Evolutionary conservation across 2,888 invertebrate genomes (phyloP).

Genomic region (Pyrochroa serraticornis): DNA sequence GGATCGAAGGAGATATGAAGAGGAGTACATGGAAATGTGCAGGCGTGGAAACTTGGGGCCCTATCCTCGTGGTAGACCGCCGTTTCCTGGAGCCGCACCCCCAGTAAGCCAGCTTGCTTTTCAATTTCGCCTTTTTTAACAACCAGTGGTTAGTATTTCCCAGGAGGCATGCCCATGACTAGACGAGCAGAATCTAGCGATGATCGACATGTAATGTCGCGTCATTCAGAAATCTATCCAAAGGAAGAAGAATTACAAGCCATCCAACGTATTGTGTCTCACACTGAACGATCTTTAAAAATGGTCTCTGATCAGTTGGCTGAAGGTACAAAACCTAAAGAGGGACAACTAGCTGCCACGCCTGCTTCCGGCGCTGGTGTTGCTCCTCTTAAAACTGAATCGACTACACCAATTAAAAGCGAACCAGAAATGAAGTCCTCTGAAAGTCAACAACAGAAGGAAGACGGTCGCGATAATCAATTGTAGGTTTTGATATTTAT

Average conservation of each 20-base stretch:
- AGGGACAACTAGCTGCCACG: conserved; percentile 36
- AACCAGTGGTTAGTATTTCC: conserved; percentile 58
- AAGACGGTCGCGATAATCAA: conserved; percentile 83
- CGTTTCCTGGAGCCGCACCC: conserved; percentile 57
- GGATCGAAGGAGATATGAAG: conserved; percentile 76
- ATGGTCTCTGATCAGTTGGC: conserved; percentile 89
- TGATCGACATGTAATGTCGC: conserved; percentile 92
- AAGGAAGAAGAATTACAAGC: conserved; percentile 86
- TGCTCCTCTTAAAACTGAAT: conserved; percentile 7
- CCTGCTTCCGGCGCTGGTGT: conserved; percentile 22
- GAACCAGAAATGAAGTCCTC: conserved; percentile 47
- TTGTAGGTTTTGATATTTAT: conserved; percentile 62
- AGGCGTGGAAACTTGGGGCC: conserved; percentile 69
- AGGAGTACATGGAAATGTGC: conserved; percentile 77
- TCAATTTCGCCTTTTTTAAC: not conserved
- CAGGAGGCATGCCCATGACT: conserved; percentile 63
- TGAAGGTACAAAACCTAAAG: conserved; percentile 60
- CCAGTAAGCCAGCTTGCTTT: conserved; percentile 50
- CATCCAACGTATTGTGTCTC: conserved; percentile 90
- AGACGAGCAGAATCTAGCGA: conserved; percentile 92
- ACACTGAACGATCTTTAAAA: conserved; percentile 93
- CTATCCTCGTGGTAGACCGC: conserved; percentile 56
- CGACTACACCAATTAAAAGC: conserved; percentile 57
- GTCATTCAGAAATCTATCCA: conserved; percentile 94
- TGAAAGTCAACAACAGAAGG: conserved; percentile 53